Conservation (phyloP, 2,888 invertebrate species). For the Apamea epomidion region DNA sequence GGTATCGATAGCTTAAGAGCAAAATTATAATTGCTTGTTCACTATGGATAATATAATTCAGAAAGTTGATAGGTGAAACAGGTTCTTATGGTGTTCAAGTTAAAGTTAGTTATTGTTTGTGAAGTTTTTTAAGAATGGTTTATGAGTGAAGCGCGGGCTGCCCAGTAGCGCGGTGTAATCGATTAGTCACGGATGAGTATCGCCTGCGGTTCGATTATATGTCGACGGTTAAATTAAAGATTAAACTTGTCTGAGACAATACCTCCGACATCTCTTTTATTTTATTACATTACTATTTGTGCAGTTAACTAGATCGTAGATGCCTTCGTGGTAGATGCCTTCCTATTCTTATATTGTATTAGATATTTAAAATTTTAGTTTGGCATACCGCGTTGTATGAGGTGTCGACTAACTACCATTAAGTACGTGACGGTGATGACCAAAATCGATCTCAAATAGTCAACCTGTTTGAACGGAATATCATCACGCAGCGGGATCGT, state of each 20-base stretch:
- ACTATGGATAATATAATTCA: conserved; percentile 55
- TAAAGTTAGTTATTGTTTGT: conserved; percentile 61
- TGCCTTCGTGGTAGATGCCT: neutral
- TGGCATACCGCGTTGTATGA: conserved; percentile 32
- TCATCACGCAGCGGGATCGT: conserved; percentile 80
- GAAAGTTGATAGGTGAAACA: conserved; percentile 44
- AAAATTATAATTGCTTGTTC: conserved; percentile 65
- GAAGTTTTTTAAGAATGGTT: conserved; percentile 58
- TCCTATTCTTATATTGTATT: neutral
- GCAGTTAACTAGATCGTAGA: conserved; percentile 15
- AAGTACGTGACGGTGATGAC: conserved; percentile 79
- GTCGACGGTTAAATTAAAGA: conserved; percentile 69
- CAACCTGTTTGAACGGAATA: conserved; percentile 84
- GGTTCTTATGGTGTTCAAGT: conserved; percentile 41
- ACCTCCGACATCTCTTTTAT: conserved; percentile 40
- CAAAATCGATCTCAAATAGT: conserved; percentile 74
- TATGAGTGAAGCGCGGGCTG: conserved; percentile 69
- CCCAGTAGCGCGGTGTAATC: conserved; percentile 83
- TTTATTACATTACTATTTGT: conserved; percentile 52
- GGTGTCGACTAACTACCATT: conserved; percentile 66
- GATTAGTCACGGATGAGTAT: conserved; percentile 79
- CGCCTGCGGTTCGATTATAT: conserved; percentile 73
- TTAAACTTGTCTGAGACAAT: conserved; percentile 58
- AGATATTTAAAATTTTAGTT: conserved; percentile 2
- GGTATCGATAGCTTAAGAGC: conserved; percentile 68